Conservation (phyloP, 2,113 vertebrate species). For the Tringa solitaria region DNA sequence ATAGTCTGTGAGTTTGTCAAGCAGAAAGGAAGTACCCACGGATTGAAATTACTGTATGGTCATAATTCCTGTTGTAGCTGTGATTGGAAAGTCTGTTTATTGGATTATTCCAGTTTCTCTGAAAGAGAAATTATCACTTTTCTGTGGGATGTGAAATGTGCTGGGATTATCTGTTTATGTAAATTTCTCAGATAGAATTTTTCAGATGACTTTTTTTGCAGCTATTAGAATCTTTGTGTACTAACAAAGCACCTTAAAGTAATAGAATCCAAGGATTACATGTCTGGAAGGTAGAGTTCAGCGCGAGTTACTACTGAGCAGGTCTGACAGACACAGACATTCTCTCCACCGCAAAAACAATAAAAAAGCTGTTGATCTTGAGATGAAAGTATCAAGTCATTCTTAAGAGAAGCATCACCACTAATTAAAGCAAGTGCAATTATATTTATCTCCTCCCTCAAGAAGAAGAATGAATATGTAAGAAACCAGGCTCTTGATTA, state of each 20-base stretch:
- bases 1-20: not conserved
- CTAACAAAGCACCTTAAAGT: not conserved
- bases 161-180: not conserved
- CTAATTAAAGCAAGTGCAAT: conserved; percentile 20
- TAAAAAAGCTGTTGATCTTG: not conserved
- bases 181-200: not conserved
- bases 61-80: not conserved
- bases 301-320: not conserved
- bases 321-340: not conserved
- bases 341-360: not conserved
- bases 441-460: not conserved
- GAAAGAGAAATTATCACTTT: not conserved
- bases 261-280: not conserved
- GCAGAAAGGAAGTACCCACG: not conserved
- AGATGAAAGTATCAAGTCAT: not conserved
- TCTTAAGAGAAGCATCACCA: not conserved
- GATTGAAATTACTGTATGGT: not conserved
- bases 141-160: not conserved
- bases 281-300: not conserved
- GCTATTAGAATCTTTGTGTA: not conserved
- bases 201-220: not conserved
- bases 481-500: conserved; percentile 1
- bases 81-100: not conserved
- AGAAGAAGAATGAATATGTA: not conserved
- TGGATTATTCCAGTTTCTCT: not conserved